A percentile compares a stretch with the other conserved stretches of the same genome.
These are phyloP conservation scores for Mimas tiliae DNA, from an alignment of 2,888 invertebrate genomes.

Conservation along the genomic window DNA sequence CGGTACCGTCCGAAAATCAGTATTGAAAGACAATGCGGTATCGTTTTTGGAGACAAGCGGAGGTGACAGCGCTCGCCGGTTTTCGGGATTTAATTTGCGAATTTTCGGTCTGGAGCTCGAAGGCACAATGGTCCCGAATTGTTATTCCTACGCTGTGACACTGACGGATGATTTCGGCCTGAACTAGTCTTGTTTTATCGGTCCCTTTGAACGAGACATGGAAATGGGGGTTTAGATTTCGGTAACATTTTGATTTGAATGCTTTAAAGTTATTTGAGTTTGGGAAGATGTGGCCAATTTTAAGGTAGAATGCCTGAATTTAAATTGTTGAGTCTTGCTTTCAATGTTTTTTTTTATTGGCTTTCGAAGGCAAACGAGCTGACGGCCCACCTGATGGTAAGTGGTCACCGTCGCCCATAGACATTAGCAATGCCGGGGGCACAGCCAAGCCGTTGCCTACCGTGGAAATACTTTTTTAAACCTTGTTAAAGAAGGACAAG, in stretches of 20 bases:
- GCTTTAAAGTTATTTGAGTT: neutral
- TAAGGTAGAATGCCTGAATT: neutral
- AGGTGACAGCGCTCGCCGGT: constrained; percentile 69
- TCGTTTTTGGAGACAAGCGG: constrained; percentile 75
- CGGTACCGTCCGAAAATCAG: constrained; percentile 27
- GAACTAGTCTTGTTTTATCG: constrained; percentile 22
- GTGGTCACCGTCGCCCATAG: too few species aligned
- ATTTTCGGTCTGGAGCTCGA: constrained; percentile 62
- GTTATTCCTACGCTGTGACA: constrained; percentile 58
- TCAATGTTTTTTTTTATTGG: neutral
- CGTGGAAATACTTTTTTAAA: too few species aligned
- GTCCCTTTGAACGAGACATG: constrained; percentile 17
- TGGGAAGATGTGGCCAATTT: neutral
- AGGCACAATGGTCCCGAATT: constrained; percentile 68
- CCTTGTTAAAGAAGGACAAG: too few species aligned
- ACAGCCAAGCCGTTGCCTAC: too few species aligned
- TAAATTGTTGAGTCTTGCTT: neutral
- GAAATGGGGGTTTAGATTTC: constrained; percentile 8
- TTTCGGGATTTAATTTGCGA: constrained; percentile 77
- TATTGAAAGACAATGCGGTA: constrained; percentile 69
- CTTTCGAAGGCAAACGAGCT: too few species aligned
- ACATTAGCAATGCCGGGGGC: too few species aligned
- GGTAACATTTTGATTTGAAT: neutral
- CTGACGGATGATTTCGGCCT: constrained; percentile 47
- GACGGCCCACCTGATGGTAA: too few species aligned